Conservation (phyloP, 2,797 vertebrate genomes). For the Poecilia picta region DNA sequence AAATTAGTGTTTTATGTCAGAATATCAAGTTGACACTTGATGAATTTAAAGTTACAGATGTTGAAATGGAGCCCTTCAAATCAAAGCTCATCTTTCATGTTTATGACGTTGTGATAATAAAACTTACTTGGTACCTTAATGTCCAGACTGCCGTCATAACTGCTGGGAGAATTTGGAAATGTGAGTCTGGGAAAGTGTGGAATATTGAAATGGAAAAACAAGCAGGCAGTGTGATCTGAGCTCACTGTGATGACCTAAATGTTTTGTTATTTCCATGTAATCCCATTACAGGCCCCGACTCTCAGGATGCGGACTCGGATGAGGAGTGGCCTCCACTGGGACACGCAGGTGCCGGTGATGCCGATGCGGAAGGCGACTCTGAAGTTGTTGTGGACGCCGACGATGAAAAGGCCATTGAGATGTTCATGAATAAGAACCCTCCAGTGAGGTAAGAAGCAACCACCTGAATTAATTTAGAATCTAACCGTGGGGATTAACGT, state of each 20-base stretch:
- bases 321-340: slow-evolving; percentile 93
- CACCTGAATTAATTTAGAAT: neutral
- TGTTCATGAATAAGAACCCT: slow-evolving; percentile 97
- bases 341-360: slow-evolving; percentile 68
- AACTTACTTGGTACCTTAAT: neutral
- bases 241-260: neutral
- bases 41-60: neutral
- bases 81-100: neutral
- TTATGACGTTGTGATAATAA: neutral
- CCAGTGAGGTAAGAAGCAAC: slow-evolving; percentile 84
- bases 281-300: slow-evolving; percentile 63
- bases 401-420: slow-evolving; percentile 92
- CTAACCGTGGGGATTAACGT: neutral
- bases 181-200: neutral
- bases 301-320: slow-evolving; percentile 84
- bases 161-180: neutral
- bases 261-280: neutral
- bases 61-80: neutral
- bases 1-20: neutral
- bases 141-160: neutral
- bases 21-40: neutral
- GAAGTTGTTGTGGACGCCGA: slow-evolving; percentile 86
- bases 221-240: neutral
- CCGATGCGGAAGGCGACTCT: slow-evolving; percentile 57
- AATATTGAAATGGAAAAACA: neutral